Conservation (phyloP, 2,797 vertebrate genomes). For the Rousettus madagascariensis region DNA sequence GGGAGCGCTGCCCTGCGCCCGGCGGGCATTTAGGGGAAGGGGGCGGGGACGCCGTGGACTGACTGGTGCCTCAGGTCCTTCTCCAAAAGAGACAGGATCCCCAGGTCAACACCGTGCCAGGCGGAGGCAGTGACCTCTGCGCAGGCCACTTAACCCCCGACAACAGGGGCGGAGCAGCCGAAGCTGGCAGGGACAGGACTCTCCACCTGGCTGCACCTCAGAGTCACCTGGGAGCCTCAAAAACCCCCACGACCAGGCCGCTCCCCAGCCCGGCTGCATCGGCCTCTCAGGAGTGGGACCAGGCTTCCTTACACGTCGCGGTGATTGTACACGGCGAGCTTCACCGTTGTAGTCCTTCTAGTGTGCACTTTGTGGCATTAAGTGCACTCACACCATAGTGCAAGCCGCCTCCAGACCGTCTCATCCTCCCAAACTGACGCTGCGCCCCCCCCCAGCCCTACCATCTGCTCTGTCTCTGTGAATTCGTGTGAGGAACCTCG, state of each 20-base stretch:
- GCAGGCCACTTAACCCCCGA: neutral
- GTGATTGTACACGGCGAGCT: neutral
- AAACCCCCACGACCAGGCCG: neutral
- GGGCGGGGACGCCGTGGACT: neutral
- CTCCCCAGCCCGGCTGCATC: neutral
- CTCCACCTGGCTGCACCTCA: neutral
- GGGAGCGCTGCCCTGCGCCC: too few relatives aligned
- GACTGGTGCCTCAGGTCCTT: neutral
- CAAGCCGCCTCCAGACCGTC: neutral
- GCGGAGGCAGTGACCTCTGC: neutral
- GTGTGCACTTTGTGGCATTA: neutral
- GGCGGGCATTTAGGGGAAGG: neutral
- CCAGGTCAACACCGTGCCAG: neutral
- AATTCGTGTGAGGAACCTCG: neutral
- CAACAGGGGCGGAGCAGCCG: accelerated
- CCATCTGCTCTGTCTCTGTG: neutral
- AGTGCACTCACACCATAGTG: neutral
- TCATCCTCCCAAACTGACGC: neutral
- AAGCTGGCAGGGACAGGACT: neutral
- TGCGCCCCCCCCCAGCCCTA: too few relatives aligned
- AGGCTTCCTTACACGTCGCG: neutral
- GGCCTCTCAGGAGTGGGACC: neutral
- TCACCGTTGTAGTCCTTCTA: neutral
- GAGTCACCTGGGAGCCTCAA: neutral
- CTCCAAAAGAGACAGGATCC: neutral